Evolutionary conservation across 2,888 invertebrate genomes (phyloP).

Genomic region (Leucoma salicis): DNA sequence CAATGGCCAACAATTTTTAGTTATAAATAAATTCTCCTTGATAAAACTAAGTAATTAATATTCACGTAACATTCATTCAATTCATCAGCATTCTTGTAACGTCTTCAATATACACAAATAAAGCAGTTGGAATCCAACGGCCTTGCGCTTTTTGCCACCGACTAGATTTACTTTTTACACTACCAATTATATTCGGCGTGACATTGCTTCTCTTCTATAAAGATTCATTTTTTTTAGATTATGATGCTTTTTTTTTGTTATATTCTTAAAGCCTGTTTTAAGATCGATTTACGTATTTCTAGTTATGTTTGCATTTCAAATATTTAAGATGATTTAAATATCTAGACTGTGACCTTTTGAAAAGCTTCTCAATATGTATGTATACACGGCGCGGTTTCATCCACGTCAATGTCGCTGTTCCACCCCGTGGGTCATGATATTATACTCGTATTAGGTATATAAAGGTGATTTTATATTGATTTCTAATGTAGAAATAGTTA

Average conservation of each 20-base stretch:
- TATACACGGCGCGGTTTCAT: too few species aligned
- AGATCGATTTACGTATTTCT: background rate
- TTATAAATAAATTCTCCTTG: too few species aligned
- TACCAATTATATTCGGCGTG: slow-evolving; percentile 36
- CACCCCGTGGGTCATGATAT: too few species aligned
- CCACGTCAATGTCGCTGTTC: too few species aligned
- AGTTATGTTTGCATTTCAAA: background rate
- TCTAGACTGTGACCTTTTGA: too few species aligned
- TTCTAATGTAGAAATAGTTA: too few species aligned
- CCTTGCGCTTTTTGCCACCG: slow-evolving; percentile 43
- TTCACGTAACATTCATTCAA: slow-evolving; percentile 17
- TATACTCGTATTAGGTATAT: too few species aligned
- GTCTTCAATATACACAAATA: slow-evolving; percentile 20
- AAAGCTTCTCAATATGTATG: too few species aligned
- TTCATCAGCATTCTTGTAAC: slow-evolving; percentile 20
- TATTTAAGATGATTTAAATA: slow-evolving; percentile 4
- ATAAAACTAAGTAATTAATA: slow-evolving; percentile 20
- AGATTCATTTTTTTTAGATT: slow-evolving; percentile 21
- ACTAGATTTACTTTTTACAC: slow-evolving; percentile 37
- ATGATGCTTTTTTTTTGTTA: background rate
- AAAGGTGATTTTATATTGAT: too few species aligned
- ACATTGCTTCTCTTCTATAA: slow-evolving; percentile 23
- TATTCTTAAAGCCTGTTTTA: background rate
- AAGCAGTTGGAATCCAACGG: slow-evolving; percentile 13
- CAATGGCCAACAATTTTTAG: too few species aligned